These are phyloP conservation scores for Rhynchonycteris naso DNA, from an alignment of 2,797 vertebrate genomes.

Conservation along the genomic window DNA sequence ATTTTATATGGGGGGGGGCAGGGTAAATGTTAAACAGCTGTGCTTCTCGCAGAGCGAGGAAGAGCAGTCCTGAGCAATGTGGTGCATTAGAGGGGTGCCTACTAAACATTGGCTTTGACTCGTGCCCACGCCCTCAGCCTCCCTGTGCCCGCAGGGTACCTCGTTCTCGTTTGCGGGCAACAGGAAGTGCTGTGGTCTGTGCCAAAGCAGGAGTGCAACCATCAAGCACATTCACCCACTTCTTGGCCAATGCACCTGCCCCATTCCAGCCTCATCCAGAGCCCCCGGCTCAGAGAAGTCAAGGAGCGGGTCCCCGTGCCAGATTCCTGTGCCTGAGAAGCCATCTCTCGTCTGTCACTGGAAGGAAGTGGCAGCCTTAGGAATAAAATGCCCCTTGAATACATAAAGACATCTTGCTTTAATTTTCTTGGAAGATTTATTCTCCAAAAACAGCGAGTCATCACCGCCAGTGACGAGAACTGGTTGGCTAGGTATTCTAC, in stretches of 20 bases:
- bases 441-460: background rate
- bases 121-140: fast-evolving
- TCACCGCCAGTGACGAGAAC: no score
- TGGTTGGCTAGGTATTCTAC: background rate
- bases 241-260: background rate
- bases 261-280: background rate
- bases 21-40: background rate
- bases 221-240: background rate
- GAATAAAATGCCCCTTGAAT: background rate
- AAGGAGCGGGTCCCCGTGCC: background rate
- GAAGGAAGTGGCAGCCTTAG: background rate
- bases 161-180: background rate
- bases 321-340: background rate
- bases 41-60: no score
- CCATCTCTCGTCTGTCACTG: no score
- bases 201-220: background rate
- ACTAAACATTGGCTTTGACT: background rate
- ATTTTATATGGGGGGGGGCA: no score
- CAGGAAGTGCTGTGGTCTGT: background rate
- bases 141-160: background rate
- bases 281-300: background rate
- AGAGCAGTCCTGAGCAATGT: background rate
- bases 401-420: background rate
- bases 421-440: background rate
- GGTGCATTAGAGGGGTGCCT: fast-evolving